Evolutionary conservation across 1,140 invertebrate genomes (phyloP).

Genomic region (Drosophila kepulauana): DNA sequence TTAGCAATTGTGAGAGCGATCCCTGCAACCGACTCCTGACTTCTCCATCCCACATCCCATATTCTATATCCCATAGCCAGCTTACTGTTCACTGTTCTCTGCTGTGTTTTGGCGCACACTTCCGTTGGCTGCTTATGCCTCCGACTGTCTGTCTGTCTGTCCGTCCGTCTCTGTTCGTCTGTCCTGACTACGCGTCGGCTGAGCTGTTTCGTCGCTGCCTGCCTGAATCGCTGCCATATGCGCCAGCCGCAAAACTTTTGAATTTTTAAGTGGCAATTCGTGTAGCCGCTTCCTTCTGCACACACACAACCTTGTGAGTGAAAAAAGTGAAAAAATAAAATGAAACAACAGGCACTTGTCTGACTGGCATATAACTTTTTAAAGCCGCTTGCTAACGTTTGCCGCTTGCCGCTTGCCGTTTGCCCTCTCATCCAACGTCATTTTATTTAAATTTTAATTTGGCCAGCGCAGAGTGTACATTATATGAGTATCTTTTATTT

Average conservation of each 20-base stretch:
- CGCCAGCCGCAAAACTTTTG: constrained; percentile 79
- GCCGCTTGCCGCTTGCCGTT: constrained; percentile 5
- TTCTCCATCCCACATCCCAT: background rate
- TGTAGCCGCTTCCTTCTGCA: constrained; percentile 67
- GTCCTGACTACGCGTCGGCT: constrained; percentile 30
- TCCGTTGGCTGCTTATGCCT: constrained; percentile 41
- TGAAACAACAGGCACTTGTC: constrained; percentile 44
- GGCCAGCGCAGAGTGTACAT: constrained; percentile 8
- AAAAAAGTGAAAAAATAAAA: constrained; percentile 16
- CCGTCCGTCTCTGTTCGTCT: background rate
- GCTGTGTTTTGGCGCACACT: constrained; percentile 37
- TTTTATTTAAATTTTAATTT: constrained; percentile 50
- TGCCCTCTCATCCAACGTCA: constrained; percentile 14
- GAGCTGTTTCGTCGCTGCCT: constrained; percentile 29
- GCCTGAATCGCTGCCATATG: constrained; percentile 60
- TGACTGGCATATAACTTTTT: constrained; percentile 33
- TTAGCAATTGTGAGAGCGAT: constrained; percentile 49
- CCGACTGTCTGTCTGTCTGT: constrained; percentile 6
- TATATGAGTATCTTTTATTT: constrained; percentile 25
- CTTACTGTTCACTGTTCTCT: constrained; percentile 30
- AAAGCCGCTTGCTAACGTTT: constrained; percentile 13
- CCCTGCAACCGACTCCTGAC: constrained; percentile 7
- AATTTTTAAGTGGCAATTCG: constrained; percentile 84
- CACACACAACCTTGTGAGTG: constrained; percentile 35
- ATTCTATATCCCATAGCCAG: constrained; percentile 1